Percentiles rank a stretch among this genome's conserved stretches.
Conservation (phyloP, 2,113 vertebrate species). For the Ornithorhynchus anatinus region DNA sequence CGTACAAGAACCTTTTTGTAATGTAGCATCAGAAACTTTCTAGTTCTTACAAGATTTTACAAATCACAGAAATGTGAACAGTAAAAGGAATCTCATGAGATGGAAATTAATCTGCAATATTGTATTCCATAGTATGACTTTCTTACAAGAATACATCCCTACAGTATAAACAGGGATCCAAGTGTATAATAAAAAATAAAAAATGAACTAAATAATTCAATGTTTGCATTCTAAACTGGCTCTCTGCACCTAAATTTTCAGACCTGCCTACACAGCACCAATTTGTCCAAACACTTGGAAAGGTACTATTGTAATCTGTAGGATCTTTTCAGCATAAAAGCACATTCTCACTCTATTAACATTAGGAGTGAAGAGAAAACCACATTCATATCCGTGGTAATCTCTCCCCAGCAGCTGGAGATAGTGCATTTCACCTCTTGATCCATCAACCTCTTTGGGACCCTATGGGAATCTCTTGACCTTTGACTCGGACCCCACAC, state of each 20-base stretch:
- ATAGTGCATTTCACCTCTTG: no score
- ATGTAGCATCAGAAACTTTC: constrained; percentile 58
- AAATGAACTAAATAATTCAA: constrained; percentile 62
- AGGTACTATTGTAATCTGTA: no score
- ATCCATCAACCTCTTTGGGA: no score
- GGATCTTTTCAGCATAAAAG: no score
- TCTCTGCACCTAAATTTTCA: constrained; percentile 17
- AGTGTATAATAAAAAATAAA: constrained; percentile 64
- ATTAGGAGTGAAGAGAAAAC: no score
- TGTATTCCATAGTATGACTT: constrained; percentile 73
- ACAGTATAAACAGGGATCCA: constrained; percentile 65
- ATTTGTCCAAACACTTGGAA: no score
- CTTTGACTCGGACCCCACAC: no score
- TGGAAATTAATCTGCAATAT: constrained; percentile 69
- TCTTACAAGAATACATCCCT: constrained; percentile 72
- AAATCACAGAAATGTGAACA: constrained; percentile 64
- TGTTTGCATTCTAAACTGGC: constrained; percentile 55
- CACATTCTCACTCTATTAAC: no score
- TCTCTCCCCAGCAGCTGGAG: no score
- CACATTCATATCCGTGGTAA: no score
- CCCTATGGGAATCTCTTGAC: no score
- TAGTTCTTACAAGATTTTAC: constrained; percentile 64
- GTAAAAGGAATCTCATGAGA: constrained; percentile 53
- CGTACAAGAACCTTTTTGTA: constrained; percentile 58
- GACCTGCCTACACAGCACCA: no score